Base-by-base conservation (phyloP, 1,140 invertebrate genomes). In the Drosophila arizonae region DNA sequence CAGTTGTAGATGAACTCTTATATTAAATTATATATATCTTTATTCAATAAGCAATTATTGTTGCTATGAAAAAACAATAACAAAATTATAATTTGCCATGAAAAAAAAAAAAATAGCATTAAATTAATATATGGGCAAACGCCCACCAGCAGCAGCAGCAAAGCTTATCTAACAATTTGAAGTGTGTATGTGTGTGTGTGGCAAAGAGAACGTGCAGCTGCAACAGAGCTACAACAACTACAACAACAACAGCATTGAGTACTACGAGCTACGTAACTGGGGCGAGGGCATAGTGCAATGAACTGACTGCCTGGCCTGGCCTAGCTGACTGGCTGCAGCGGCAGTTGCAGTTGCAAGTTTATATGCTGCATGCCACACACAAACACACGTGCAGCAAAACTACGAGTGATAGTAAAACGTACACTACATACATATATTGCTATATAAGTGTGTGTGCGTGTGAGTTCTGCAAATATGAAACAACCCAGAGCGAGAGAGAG, bases 241-340 rank as follows among this genome's bases (percentile, higher is more conserved):
- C 54, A 62, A 41, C 52, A 72, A 45, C 50, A 48, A 26, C 33
- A 55, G 13, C 63, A 43, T 76, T 43, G 72, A 63, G 76, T 77
- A 77, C 75, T 77, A 69, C 60, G 55, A 46, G 58, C 62, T 65
- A 56, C 67, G 57, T 76, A 86, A 76, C 72, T 82, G 75, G 82
- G 82, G 78, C 82, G 82, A 86, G 82, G 82, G 80, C 82, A 86
- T 80, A 86, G 82, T 82, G 82, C 82, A 86, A 82, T 80, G 80
- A 86, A 86, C 82, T 86, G 36, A 39, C 36, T 39, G 36, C 36
- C 36, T 39, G 33, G 10, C 36, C 11, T 39, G 36, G 36, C 36
- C 33, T 39, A 11, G 36, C 36, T 39, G 36, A 11, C 36, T 11
- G 36, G 28, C 4, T 4, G 28, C 28, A 30, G 28, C 28, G 28